Percentiles rank a stretch among this genome's conserved stretches.
These are phyloP conservation scores for Callinectes sapidus DNA, from an alignment of 2,888 invertebrate species.

Conservation along the genomic window DNA sequence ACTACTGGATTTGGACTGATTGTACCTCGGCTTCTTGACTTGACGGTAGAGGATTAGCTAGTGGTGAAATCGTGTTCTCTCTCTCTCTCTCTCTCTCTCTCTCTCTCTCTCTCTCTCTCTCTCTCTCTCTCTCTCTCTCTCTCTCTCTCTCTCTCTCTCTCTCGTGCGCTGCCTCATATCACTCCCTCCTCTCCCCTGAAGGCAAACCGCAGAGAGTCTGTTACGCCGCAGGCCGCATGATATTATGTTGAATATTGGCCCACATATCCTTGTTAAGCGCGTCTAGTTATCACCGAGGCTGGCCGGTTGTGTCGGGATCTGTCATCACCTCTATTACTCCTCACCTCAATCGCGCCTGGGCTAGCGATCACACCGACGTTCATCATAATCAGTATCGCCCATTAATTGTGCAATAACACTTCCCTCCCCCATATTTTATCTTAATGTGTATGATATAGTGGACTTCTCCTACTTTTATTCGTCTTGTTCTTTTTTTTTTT, in stretches of 20 bases:
- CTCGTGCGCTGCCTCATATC: too few relatives aligned
- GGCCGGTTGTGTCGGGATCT: background rate
- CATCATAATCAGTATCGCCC: background rate
- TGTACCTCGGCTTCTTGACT: background rate
- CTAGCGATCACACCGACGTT: background rate
- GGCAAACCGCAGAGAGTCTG: background rate
- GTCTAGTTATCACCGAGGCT: background rate
- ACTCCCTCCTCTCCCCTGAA: too few relatives aligned
- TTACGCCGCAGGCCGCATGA: background rate
- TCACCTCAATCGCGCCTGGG: background rate
- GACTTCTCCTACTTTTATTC: background rate
- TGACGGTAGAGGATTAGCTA: background rate
- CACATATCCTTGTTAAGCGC: background rate
- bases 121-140: constrained; percentile 11
- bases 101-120: background rate
- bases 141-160: background rate
- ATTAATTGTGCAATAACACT: background rate
- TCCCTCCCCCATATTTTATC: background rate
- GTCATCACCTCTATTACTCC: background rate
- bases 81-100: constrained; percentile 6
- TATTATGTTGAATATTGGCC: background rate
- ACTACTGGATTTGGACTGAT: background rate
- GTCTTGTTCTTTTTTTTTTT: background rate
- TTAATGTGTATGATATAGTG: background rate
- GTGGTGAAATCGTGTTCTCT: background rate